A percentile compares a stretch with the other conserved stretches of the same genome.
Conservation (phyloP, 2,888 invertebrate genomes). For the Chrysolina haemoptera region DNA sequence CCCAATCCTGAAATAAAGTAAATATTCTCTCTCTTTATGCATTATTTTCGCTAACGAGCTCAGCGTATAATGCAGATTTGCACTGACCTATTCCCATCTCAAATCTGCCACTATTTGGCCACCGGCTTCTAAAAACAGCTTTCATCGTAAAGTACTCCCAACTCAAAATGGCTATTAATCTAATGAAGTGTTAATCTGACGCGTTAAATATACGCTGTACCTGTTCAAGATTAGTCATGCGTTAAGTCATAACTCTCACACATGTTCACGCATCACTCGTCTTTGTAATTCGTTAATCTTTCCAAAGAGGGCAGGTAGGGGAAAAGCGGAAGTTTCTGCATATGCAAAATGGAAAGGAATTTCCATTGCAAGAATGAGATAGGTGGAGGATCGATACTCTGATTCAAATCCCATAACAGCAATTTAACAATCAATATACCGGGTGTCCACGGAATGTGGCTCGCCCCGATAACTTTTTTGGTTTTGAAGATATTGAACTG, state of each 20-base stretch:
- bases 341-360: background rate
- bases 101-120: background rate
- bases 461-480: no score
- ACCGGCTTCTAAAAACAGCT: background rate
- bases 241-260: conserved; percentile 14
- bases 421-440: no score
- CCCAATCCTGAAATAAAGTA: no score
- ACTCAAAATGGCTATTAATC: conserved; percentile 44
- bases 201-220: conserved; percentile 36
- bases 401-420: no score
- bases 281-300: conserved; percentile 14
- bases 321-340: background rate
- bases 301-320: background rate
- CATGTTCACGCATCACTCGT: conserved; percentile 13
- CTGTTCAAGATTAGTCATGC: conserved; percentile 11
- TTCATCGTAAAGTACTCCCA: conserved; percentile 15
- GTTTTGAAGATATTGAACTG: no score
- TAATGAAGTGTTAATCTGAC: conserved; percentile 53
- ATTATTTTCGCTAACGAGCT: background rate
- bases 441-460: no score
- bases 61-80: background rate
- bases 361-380: no score
- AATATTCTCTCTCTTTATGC: no score
- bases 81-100: background rate
- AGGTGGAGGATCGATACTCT: no score